These are phyloP conservation scores for Ispidina picta DNA, from an alignment of 2,797 vertebrate genomes.

Conservation along the genomic window DNA sequence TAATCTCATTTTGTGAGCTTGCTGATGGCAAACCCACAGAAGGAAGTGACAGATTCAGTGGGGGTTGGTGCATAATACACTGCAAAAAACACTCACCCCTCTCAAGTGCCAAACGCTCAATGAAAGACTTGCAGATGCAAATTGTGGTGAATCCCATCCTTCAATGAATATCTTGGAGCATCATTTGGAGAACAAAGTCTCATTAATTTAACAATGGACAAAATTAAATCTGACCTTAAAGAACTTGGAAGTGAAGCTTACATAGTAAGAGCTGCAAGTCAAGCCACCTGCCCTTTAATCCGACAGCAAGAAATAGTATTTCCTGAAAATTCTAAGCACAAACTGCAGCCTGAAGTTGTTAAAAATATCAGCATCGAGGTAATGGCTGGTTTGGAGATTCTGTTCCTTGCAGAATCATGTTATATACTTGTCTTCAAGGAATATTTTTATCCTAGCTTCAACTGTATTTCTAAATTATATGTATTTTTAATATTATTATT, in stretches of 20 bases:
- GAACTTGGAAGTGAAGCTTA: background rate
- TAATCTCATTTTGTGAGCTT: background rate
- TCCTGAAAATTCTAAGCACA: background rate
- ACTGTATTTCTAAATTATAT: background rate
- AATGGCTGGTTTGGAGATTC: background rate
- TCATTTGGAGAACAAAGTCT: background rate
- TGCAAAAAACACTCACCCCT: background rate
- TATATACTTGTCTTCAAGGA: background rate
- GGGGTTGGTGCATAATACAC: background rate
- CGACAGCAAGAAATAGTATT: background rate
- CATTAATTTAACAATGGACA: background rate
- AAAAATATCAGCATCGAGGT: background rate
- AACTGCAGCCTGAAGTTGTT: background rate
- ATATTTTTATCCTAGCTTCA: background rate
- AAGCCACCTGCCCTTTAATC: background rate
- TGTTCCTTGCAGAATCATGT: background rate
- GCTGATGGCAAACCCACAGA: background rate
- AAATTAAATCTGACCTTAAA: constrained; percentile 6
- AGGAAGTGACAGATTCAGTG: background rate
- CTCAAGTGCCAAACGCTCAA: background rate
- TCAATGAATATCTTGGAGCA: background rate
- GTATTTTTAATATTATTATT: background rate
- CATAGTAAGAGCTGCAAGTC: background rate
- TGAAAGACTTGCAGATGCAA: background rate
- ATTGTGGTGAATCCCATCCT: background rate